A percentile compares a stretch with the other conserved stretches of the same genome.
These are phyloP conservation scores for Polymixis flavicincta DNA, from an alignment of 2,888 invertebrate species.

Conservation along the genomic window DNA sequence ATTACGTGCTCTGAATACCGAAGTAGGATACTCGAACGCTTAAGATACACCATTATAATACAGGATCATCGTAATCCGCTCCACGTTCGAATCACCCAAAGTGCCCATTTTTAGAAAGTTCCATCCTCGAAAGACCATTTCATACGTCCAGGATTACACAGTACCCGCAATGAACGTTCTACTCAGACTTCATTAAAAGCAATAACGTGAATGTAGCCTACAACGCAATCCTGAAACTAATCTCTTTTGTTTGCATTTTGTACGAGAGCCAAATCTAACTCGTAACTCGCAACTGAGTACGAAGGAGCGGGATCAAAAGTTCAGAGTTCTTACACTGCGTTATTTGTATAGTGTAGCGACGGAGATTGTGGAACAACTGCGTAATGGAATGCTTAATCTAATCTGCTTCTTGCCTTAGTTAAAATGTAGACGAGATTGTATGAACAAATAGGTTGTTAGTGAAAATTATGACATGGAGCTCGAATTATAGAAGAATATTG, in stretches of 20 bases:
- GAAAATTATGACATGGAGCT: slow-evolving; percentile 11
- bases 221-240: slow-evolving; percentile 81
- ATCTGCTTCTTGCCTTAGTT: slow-evolving; percentile 40
- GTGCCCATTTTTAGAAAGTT: slow-evolving; percentile 72
- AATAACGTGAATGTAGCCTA: slow-evolving; percentile 74
- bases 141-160: slow-evolving; percentile 67
- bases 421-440: slow-evolving; percentile 31
- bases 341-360: slow-evolving; percentile 48
- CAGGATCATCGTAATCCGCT: slow-evolving; percentile 73
- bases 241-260: slow-evolving; percentile 85
- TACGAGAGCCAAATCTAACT: slow-evolving; percentile 75
- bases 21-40: slow-evolving; percentile 69
- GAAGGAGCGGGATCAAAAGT: slow-evolving; percentile 73
- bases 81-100: slow-evolving; percentile 68
- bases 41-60: slow-evolving; percentile 71
- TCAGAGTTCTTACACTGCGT: slow-evolving; percentile 61
- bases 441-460: slow-evolving; percentile 19
- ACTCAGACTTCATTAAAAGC: slow-evolving; percentile 78
- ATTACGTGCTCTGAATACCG: slow-evolving; percentile 71
- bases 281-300: slow-evolving; percentile 77
- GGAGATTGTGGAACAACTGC: slow-evolving; percentile 49
- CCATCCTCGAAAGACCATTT: slow-evolving; percentile 60
- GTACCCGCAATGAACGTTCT: slow-evolving; percentile 64
- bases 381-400: slow-evolving; percentile 59
- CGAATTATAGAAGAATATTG: not conserved